Conservation (phyloP, 2,113 vertebrate species). For the Galeopterus variegatus region DNA sequence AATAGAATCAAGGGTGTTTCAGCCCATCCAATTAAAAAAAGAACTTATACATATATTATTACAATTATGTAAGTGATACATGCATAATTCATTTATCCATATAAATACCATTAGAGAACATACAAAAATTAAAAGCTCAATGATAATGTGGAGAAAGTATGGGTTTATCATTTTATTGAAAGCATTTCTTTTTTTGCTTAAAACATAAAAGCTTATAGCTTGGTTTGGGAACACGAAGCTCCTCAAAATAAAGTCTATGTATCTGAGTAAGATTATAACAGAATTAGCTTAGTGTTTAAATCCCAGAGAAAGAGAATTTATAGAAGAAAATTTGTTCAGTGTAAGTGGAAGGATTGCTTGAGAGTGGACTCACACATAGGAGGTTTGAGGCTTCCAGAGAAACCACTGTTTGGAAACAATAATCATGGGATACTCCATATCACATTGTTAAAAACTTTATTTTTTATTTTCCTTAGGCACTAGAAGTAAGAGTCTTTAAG, state of each 20-base stretch:
- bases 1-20: background rate
- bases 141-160: background rate
- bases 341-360: background rate
- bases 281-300: background rate
- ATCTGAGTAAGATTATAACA: background rate
- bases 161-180: background rate
- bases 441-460: background rate
- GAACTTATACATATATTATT: background rate
- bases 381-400: background rate
- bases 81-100: background rate
- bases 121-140: background rate
- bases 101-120: background rate
- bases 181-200: background rate
- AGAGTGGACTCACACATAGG: background rate
- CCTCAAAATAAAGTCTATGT: background rate
- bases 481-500: background rate
- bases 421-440: background rate
- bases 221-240: background rate
- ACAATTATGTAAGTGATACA: background rate
- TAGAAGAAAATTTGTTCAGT: background rate
- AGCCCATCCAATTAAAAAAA: background rate
- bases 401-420: background rate
- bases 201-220: background rate
- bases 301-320: background rate
- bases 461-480: constrained; percentile 18